Conservation (phyloP, 92 coral and sea anemone species). For the Heliopora coerulea region DNA sequence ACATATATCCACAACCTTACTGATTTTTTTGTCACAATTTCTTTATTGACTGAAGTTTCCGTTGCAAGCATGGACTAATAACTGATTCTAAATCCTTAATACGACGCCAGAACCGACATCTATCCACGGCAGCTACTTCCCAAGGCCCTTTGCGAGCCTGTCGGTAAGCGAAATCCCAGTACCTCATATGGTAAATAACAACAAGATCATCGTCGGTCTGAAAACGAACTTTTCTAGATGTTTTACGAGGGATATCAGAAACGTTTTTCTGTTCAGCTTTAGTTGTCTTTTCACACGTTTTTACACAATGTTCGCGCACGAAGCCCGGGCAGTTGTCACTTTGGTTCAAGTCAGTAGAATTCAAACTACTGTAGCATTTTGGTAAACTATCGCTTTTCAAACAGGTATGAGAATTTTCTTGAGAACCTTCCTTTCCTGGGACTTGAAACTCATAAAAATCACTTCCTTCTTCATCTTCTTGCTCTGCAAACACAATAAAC, state of each 20-base stretch:
- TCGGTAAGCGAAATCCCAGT: conserved; percentile 87
- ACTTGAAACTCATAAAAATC: neutral
- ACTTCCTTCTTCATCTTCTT: neutral
- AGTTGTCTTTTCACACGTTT: neutral
- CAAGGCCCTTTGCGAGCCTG: conserved; percentile 86
- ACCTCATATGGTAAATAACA: conserved; percentile 57
- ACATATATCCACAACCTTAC: too few species aligned
- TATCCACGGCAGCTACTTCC: conserved; percentile 73
- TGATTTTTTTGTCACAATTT: too few species aligned
- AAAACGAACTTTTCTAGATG: conserved; percentile 64
- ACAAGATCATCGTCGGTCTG: conserved; percentile 61
- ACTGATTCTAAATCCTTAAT: conserved; percentile 65
- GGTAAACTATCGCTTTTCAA: conserved; percentile 9
- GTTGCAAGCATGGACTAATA: conserved; percentile 57
- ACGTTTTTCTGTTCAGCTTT: neutral
- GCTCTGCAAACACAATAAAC: conserved; percentile 26
- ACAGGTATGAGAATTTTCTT: neutral
- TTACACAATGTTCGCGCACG: neutral
- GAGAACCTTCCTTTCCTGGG: neutral
- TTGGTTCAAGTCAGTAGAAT: too few species aligned
- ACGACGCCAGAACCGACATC: conserved; percentile 74
- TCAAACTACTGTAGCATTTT: neutral
- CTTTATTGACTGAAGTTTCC: neutral
- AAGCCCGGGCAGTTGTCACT: neutral
- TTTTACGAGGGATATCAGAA: neutral